A percentile compares a stretch with the other conserved stretches of the same genome.
phyloP scores from a whole-genome alignment of 2,888 invertebrate genomes.

The Oegoconia quadripuncta region DNA sequence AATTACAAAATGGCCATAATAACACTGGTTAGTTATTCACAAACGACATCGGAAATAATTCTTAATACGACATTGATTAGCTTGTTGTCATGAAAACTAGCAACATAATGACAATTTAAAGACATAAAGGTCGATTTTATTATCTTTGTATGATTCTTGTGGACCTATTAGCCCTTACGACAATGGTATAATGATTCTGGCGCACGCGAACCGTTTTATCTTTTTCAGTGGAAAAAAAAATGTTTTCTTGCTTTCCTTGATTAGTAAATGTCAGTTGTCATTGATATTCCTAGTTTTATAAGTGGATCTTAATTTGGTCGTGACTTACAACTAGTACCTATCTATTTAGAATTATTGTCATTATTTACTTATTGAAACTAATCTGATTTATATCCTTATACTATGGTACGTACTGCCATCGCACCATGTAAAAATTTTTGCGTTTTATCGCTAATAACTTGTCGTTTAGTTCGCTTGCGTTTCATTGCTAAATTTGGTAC shows the following conservation, averaged over 20 bases:
- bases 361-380: too few relatives aligned
- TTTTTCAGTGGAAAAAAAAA: constrained; percentile 10
- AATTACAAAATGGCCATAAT: constrained; percentile 71
- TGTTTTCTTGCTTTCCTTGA: constrained; percentile 10
- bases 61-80: constrained; percentile 77
- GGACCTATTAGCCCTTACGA: constrained; percentile 77
- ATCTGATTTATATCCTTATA: too few relatives aligned
- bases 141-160: constrained; percentile 76
- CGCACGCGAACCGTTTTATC: constrained; percentile 68
- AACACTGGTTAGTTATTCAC: constrained; percentile 65
- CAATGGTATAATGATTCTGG: constrained; percentile 65
- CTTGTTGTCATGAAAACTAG: constrained; percentile 51
- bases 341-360: too few relatives aligned
- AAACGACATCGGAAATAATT: constrained; percentile 72
- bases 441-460: too few relatives aligned
- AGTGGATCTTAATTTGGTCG: too few relatives aligned
- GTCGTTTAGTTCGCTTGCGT: too few relatives aligned
- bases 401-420: too few relatives aligned
- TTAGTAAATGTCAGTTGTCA: too few relatives aligned
- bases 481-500: too few relatives aligned
- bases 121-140: constrained; percentile 76
- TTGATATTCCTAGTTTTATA: too few relatives aligned
- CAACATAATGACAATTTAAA: constrained; percentile 76
- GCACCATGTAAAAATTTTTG: too few relatives aligned
- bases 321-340: too few relatives aligned